phyloP scores from a whole-genome alignment of 2,113 vertebrate genomes.

The Thalassoma bifasciatum region DNA sequence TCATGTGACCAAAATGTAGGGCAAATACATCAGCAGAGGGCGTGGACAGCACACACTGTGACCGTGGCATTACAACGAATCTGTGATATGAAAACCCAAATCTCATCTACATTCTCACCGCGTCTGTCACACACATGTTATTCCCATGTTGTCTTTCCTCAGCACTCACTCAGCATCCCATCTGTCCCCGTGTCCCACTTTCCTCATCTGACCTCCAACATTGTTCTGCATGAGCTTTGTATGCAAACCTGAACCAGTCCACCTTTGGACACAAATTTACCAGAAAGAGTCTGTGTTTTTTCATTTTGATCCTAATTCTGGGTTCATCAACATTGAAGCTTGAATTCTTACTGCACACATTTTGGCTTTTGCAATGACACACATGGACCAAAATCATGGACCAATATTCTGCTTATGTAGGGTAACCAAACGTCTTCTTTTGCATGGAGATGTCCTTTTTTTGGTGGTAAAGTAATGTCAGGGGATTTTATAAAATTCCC shows the following conservation, averaged over 20 bases:
- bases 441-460: no score
- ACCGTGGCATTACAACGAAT: slow-evolving; percentile 34
- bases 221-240: slow-evolving; percentile 25
- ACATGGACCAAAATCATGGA: no score
- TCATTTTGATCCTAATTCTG: neutral
- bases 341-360: slow-evolving; percentile 11
- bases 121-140: slow-evolving; percentile 66
- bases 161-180: slow-evolving; percentile 46
- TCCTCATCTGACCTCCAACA: slow-evolving; percentile 60
- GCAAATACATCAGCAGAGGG: slow-evolving; percentile 32
- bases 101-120: slow-evolving; percentile 28
- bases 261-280: slow-evolving; percentile 14
- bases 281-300: slow-evolving; percentile 15
- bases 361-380: no score
- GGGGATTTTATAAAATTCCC: no score
- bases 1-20: slow-evolving; percentile 62
- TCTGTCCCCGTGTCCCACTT: slow-evolving; percentile 66
- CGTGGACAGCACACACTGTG: slow-evolving; percentile 28
- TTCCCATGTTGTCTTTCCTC: slow-evolving; percentile 24
- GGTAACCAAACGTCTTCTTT: no score
- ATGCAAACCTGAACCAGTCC: slow-evolving; percentile 23
- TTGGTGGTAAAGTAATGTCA: no score
- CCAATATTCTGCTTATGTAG: no score
- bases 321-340: neutral
- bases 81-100: slow-evolving; percentile 19